phyloP scores from a whole-genome alignment of 2,888 invertebrate species.

The Iselma pallidipennis region DNA sequence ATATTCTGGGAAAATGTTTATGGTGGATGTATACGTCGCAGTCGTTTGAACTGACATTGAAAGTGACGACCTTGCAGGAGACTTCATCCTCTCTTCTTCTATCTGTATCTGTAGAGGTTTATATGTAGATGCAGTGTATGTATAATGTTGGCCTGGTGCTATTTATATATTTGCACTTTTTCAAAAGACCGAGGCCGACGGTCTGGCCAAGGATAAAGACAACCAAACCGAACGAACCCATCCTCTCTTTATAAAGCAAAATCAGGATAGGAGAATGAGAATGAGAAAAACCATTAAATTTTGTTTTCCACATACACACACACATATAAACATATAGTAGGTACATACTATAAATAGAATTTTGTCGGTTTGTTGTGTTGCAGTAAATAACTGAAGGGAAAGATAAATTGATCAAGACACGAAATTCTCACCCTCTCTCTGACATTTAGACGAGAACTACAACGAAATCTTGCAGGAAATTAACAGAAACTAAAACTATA shows the following conservation, averaged over 20 bases:
- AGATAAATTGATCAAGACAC: not conserved
- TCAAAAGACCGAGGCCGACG: constrained; percentile 33
- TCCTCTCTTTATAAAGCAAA: not conserved
- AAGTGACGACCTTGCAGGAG: constrained; percentile 34
- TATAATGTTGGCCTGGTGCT: constrained; percentile 13
- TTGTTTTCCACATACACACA: not conserved
- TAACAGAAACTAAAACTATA: too few relatives aligned
- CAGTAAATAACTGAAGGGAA: not conserved
- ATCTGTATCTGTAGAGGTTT: too few relatives aligned
- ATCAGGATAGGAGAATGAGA: not conserved
- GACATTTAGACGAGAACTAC: too few relatives aligned
- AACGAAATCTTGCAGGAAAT: too few relatives aligned
- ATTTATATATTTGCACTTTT: constrained; percentile 36
- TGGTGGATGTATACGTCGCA: constrained; percentile 5
- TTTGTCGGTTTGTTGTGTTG: not conserved
- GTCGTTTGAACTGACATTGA: constrained; percentile 32
- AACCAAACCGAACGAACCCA: not conserved
- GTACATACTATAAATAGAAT: too few relatives aligned
- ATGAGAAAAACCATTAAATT: not conserved
- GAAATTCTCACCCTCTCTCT: too few relatives aligned
- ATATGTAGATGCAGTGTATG: not conserved
- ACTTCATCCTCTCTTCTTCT: not conserved
- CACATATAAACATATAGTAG: too few relatives aligned
- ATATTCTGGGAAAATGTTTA: not conserved
- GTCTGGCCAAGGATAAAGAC: constrained; percentile 30